These are phyloP conservation scores for Metaphire vulgaris DNA, from an alignment of 1,140 invertebrate genomes.

Conservation along the genomic window DNA sequence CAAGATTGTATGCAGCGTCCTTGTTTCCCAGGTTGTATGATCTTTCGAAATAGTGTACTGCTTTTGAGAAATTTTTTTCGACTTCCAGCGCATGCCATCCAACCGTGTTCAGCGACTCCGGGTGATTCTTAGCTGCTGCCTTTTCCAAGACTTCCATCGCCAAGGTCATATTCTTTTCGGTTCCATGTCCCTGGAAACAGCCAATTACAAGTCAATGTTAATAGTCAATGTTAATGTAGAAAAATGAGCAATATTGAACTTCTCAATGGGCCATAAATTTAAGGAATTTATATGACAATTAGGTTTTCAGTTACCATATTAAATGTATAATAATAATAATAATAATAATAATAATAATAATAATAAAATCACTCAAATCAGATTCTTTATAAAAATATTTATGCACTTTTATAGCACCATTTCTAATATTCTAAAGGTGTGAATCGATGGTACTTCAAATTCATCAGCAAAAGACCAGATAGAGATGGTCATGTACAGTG, in stretches of 20 bases:
- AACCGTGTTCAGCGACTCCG: slow-evolving; percentile 37
- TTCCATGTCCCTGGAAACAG: slow-evolving; percentile 36
- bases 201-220: neutral
- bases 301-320: too few relatives aligned
- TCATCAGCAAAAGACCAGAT: too few relatives aligned
- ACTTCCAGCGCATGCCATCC: slow-evolving; percentile 43
- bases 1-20: slow-evolving; percentile 43
- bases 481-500: too few relatives aligned
- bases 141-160: slow-evolving; percentile 35
- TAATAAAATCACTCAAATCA: too few relatives aligned
- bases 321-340: neutral
- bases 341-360: neutral
- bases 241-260: neutral
- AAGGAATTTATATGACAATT: slow-evolving; percentile 9
- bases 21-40: slow-evolving; percentile 35
- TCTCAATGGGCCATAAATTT: neutral
- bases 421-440: too few relatives aligned
- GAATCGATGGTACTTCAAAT: too few relatives aligned
- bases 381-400: too few relatives aligned
- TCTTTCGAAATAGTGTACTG: slow-evolving; percentile 36
- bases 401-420: too few relatives aligned
- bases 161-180: slow-evolving; percentile 34
- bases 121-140: slow-evolving; percentile 38
- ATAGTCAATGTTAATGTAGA: neutral
- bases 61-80: slow-evolving; percentile 37